phyloP scores from a whole-genome alignment of 2,888 invertebrate species.

The Dicyrtoma fusca region DNA sequence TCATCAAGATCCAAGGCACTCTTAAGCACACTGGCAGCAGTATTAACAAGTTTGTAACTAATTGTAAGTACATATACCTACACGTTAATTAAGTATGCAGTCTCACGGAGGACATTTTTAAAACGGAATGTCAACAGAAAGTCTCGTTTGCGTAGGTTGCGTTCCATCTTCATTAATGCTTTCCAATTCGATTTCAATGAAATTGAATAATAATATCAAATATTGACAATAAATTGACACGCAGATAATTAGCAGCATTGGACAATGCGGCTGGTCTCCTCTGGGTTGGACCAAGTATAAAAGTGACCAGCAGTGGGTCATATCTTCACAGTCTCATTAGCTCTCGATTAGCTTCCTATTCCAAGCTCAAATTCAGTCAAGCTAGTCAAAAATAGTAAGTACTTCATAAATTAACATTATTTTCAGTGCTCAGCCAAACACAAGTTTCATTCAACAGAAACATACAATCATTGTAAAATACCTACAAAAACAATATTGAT shows the following conservation, averaged over 20 bases:
- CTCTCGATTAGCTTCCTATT: background rate
- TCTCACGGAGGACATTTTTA: background rate
- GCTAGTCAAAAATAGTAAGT: slow-evolving; percentile 4
- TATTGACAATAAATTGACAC: background rate
- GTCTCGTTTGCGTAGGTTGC: slow-evolving; percentile 4
- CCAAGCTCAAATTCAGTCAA: no score
- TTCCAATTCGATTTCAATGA: background rate
- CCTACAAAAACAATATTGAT: background rate
- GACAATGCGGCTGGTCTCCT: background rate
- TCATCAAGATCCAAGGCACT: background rate
- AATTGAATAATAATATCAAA: slow-evolving; percentile 4
- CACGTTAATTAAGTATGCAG: background rate
- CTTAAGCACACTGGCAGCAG: no score
- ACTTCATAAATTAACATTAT: no score
- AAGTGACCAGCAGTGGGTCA: background rate
- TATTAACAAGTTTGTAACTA: no score
- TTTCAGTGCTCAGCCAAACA: no score
- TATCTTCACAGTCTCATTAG: slow-evolving; percentile 18
- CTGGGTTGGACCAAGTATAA: slow-evolving; percentile 10
- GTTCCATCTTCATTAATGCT: background rate
- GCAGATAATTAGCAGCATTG: background rate
- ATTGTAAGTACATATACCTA: no score
- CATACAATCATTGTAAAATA: background rate
- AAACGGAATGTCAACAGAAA: slow-evolving; percentile 25
- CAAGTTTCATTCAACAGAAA: no score